These are phyloP conservation scores for Lysandra bellargus DNA, from an alignment of 2,888 invertebrate genomes.

Conservation along the genomic window DNA sequence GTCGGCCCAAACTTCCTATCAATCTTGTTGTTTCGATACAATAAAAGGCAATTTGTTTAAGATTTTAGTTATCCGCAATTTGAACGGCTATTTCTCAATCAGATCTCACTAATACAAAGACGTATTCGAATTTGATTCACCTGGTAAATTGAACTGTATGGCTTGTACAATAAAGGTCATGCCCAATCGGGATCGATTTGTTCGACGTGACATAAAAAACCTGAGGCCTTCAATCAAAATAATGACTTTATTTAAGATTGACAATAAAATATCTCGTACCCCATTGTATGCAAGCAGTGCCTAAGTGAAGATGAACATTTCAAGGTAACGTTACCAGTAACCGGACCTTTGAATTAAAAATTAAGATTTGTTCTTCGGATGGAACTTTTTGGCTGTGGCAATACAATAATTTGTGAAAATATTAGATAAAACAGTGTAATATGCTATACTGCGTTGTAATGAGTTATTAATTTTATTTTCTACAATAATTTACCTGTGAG, in stretches of 20 bases:
- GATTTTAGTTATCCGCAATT: constrained; percentile 60
- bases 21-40: constrained; percentile 39
- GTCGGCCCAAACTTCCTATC: constrained; percentile 10
- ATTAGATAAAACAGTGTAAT: no score
- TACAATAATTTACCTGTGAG: no score
- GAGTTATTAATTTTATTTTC: no score
- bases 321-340: constrained; percentile 43
- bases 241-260: constrained; percentile 80
- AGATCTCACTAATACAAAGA: constrained; percentile 25
- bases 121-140: constrained; percentile 26
- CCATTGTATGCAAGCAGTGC: constrained; percentile 60
- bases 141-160: constrained; percentile 36
- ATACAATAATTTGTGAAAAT: no score
- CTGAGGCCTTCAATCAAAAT: constrained; percentile 73
- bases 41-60: constrained; percentile 51
- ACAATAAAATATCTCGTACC: constrained; percentile 74
- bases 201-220: constrained; percentile 56
- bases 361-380: background rate
- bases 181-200: constrained; percentile 68
- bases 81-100: constrained; percentile 64
- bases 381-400: no score
- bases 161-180: constrained; percentile 51
- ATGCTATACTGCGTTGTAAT: no score
- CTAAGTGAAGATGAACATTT: constrained; percentile 53
- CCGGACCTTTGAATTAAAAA: background rate